Percentiles rank a stretch among this genome's conserved stretches.
These are phyloP conservation scores for Drosophila melanica DNA, from an alignment of 1,140 invertebrate genomes.

Conservation along the genomic window DNA sequence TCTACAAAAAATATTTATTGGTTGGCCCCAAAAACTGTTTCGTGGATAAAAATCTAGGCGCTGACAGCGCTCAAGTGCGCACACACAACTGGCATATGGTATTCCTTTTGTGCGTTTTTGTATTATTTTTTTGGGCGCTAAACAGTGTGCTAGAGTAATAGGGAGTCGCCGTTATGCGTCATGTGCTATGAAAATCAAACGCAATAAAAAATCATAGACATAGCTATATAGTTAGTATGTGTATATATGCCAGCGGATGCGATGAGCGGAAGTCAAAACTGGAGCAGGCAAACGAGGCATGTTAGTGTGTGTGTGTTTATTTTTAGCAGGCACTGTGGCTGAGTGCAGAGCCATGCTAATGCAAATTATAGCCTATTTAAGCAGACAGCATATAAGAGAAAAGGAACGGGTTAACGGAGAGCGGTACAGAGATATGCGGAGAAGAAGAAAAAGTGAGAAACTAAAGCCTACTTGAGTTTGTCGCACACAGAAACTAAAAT, in stretches of 20 bases:
- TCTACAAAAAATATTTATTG: slow-evolving; percentile 52
- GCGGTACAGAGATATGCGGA: background rate
- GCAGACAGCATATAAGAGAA: slow-evolving; percentile 43
- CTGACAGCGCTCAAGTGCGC: slow-evolving; percentile 63
- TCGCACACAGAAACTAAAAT: slow-evolving; percentile 67
- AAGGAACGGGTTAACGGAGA: background rate
- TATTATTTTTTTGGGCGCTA: background rate
- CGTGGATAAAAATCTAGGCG: slow-evolving; percentile 68
- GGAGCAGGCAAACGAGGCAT: slow-evolving; percentile 44
- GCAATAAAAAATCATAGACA: slow-evolving; percentile 71
- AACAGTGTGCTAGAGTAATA: background rate
- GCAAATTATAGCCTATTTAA: slow-evolving; percentile 82
- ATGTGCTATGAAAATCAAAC: slow-evolving; percentile 76
- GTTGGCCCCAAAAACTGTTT: slow-evolving; percentile 61
- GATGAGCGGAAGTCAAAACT: slow-evolving; percentile 56
- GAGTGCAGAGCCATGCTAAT: slow-evolving; percentile 78
- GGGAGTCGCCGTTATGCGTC: slow-evolving; percentile 57
- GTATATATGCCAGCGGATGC: slow-evolving; percentile 34
- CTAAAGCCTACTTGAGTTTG: slow-evolving; percentile 72
- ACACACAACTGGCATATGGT: slow-evolving; percentile 69
- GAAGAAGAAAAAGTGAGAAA: slow-evolving; percentile 4
- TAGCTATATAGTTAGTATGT: slow-evolving; percentile 24
- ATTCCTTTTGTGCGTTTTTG: slow-evolving; percentile 16
- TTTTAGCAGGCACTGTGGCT: slow-evolving; percentile 47
- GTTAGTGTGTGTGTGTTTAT: slow-evolving; percentile 24